A percentile compares a stretch with the other conserved stretches of the same genome.
Evolutionary conservation across 2,888 invertebrate species (phyloP).

Genomic region (Nebria salina): DNA sequence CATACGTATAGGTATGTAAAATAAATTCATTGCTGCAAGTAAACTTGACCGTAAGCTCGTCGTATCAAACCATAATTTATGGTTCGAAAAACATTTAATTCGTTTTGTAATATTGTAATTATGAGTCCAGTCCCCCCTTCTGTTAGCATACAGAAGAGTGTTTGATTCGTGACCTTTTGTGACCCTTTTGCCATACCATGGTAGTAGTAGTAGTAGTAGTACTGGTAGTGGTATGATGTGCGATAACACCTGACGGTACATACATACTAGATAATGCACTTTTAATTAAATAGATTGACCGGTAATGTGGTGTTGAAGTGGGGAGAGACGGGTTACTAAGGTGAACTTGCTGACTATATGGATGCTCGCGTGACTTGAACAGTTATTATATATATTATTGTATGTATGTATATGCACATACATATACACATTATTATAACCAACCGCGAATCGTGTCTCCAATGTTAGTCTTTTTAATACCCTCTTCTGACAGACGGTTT

Average conservation of each 20-base stretch:
- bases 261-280: conserved; percentile 9
- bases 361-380: conserved; percentile 20
- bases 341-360: background rate
- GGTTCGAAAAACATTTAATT: no score
- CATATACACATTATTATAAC: background rate
- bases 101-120: no score
- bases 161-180: no score
- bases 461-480: background rate
- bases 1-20: no score
- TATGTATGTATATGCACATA: background rate
- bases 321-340: no score
- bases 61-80: no score
- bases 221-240: background rate
- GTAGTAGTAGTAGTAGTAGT: no score
- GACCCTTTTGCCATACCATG: no score
- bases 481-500: background rate
- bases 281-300: conserved; percentile 17
- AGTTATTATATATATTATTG: background rate
- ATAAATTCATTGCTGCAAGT: no score
- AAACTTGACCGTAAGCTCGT: no score
- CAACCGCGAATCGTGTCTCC: background rate
- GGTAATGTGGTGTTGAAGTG: background rate
- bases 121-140: no score
- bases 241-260: background rate
- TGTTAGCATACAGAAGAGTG: no score